phyloP scores from a whole-genome alignment of 2,113 vertebrate genomes.

The Gallinago media region DNA sequence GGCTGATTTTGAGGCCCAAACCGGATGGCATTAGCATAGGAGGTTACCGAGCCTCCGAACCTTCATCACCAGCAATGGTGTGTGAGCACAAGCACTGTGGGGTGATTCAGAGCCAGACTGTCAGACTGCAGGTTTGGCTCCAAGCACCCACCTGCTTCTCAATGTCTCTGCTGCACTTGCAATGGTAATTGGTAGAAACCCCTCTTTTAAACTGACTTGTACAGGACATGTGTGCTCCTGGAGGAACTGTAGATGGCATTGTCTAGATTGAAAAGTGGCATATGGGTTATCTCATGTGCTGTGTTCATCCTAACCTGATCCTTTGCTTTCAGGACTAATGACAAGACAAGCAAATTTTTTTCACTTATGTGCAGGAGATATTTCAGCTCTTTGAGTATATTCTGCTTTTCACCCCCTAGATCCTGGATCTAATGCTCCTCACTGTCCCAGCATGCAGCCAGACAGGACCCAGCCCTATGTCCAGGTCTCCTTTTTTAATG shows the following conservation, averaged over 20 bases:
- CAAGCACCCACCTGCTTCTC: not conserved
- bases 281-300: fast-evolving
- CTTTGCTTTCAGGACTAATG: not conserved
- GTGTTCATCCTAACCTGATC: fast-evolving
- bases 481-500: not conserved
- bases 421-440: not conserved
- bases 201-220: not conserved
- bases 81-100: fast-evolving
- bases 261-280: not conserved
- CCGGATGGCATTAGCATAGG: not conserved
- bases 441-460: not conserved
- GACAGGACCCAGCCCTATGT: not conserved
- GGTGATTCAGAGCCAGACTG: fast-evolving
- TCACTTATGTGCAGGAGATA: fast-evolving
- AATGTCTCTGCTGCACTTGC: not conserved
- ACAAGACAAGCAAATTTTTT: not conserved
- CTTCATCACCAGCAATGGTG: fast-evolving
- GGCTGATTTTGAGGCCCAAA: not conserved
- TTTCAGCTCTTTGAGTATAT: not conserved
- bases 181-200: not conserved
- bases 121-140: not conserved
- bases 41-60: not conserved
- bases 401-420: not conserved
- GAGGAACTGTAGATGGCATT: not conserved
- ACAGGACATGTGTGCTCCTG: not conserved